Evolutionary conservation across 2,113 vertebrate genomes (phyloP), one percentile per base, ranked within the genome.

Genomic region (Illadopsis cleaveri): DNA sequence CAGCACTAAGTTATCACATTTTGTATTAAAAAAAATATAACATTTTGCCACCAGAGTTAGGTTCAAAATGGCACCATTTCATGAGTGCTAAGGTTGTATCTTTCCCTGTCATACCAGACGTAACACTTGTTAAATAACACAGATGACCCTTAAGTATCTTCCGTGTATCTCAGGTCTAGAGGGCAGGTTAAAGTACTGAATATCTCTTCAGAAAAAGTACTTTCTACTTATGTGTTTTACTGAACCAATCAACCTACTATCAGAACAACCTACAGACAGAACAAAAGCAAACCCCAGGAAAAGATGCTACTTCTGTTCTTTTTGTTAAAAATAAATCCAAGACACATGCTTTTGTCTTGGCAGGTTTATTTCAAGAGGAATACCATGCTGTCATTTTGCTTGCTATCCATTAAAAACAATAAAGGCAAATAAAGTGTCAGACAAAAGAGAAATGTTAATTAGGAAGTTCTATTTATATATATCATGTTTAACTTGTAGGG

Each of bases 21-120:
- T 98, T 95, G 65, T 98, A 98, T 98, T 98, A 97, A 97, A 97
- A 97, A 73, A 50, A 21, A 96, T 22, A 96, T 78, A 98, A 97
- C 97, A 97, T 97, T 98, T 98, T 98, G 86, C 97, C 97, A 97
- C 96, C 94, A 93, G 97, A 96, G 98, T 98, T 88, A 95, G 97
- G 98, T 98, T 98, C 98, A 98, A 98, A 98, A 97, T 98, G 98
- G 98, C 98, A 98, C 95, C 96, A 92, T 71, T 25, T 94, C 98
- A 98, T 98, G 98, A 98, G 97, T 97, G 98, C 98, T 98, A 97
- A 98, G 98, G 98, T 98, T 98, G 97, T 97, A 96, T 98, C 98
- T 98, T 98, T 97, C 97, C 98, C 98, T 98, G 98, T 98, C 97
- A 95, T 86, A 97, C 90, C 86, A 96, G 95, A 97, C 98, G 97